Conservation (phyloP, 1,140 invertebrate genomes). For the Nomia melanderi region DNA sequence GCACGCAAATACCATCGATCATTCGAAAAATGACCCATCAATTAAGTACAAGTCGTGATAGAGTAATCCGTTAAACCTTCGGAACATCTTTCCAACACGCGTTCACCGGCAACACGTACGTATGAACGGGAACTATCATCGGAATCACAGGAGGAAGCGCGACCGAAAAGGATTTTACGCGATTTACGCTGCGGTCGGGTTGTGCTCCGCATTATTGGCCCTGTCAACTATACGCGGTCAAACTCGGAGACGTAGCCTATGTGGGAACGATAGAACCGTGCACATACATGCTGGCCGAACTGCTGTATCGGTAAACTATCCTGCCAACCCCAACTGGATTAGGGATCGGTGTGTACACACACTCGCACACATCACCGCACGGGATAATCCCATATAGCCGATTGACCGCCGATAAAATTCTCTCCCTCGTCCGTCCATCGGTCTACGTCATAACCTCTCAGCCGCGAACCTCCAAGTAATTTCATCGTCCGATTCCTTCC, state of each 20-base stretch:
- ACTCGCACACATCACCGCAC: conserved; percentile 30
- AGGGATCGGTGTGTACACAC: conserved; percentile 58
- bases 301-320: conserved; percentile 61
- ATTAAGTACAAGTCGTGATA: background rate
- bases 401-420: conserved; percentile 70
- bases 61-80: background rate
- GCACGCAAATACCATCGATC: too few species aligned
- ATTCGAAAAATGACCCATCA: too few species aligned
- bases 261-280: conserved; percentile 11
- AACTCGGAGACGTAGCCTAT: conserved; percentile 34
- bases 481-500: conserved; percentile 36
- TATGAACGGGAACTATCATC: background rate
- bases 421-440: conserved; percentile 36
- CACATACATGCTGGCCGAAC: background rate
- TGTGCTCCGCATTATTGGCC: conserved; percentile 65
- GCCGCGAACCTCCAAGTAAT: conserved; percentile 46
- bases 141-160: background rate
- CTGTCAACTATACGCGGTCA: conserved; percentile 68
- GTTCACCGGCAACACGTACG: background rate
- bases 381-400: conserved; percentile 67
- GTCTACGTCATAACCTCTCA: conserved; percentile 51
- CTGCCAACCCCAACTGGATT: conserved; percentile 68
- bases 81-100: background rate
- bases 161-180: conserved; percentile 61
- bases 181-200: conserved; percentile 68